Evolutionary conservation across 2,797 vertebrate genomes (phyloP).

Genomic region (Pseudochaenichthys georgianus): DNA sequence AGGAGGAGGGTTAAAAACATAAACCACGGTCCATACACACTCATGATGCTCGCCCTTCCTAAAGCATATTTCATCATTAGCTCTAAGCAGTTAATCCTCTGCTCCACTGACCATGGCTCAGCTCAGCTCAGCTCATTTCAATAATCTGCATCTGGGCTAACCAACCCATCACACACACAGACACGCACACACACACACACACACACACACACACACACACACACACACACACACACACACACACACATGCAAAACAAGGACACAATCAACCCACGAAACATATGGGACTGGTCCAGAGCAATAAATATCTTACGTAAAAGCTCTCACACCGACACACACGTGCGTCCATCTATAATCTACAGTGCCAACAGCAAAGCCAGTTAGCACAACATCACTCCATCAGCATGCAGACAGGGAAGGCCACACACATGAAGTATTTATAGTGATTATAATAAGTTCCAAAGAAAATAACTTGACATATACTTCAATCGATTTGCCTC

Average conservation of each 20-base stretch:
- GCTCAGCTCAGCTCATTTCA: constrained; percentile 83
- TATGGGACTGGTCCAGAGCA: constrained; percentile 67
- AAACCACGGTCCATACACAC: constrained; percentile 44
- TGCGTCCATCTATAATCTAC: constrained; percentile 40
- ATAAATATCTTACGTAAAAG: constrained; percentile 63
- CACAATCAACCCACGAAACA: constrained; percentile 66
- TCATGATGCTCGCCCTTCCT: constrained; percentile 59
- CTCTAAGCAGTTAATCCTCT: constrained; percentile 88
- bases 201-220: too few species aligned
- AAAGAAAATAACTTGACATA: constrained; percentile 1
- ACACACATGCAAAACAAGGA: constrained; percentile 59
- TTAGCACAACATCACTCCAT: constrained; percentile 6
- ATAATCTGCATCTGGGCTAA: constrained; percentile 86
- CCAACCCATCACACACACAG: constrained; percentile 56
- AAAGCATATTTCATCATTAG: constrained; percentile 89
- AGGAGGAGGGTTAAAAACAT: constrained; percentile 33
- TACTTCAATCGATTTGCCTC: constrained; percentile 3
- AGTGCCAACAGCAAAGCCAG: constrained; percentile 6
- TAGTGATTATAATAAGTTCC: constrained; percentile 7
- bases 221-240: not conserved
- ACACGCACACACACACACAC: too few species aligned
- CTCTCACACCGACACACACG: constrained; percentile 30
- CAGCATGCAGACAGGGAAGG: constrained; percentile 26
- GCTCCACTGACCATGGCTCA: constrained; percentile 84
- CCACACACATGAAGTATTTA: constrained; percentile 13